Conservation (phyloP, 2,888 invertebrate genomes). For the Dolomedes plantarius region DNA sequence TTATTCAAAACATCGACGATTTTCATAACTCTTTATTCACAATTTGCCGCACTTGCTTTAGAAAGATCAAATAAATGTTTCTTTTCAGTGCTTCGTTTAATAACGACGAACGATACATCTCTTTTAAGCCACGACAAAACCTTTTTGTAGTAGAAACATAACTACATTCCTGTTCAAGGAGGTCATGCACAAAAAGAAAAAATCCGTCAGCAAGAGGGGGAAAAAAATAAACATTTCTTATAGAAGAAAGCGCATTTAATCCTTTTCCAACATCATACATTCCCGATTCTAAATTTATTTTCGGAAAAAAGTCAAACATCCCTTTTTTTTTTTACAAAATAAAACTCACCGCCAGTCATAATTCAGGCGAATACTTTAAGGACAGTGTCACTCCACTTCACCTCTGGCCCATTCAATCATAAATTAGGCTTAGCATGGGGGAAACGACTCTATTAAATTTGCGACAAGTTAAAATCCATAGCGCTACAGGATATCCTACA, state of each 20-base stretch:
- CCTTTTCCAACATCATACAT: background rate
- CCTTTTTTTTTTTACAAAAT: too few species aligned
- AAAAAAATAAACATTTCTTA: background rate
- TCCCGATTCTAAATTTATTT: background rate
- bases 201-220: background rate
- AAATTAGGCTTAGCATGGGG: conserved; percentile 4
- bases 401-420: background rate
- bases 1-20: too few species aligned
- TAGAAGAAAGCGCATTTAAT: background rate
- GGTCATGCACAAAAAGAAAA: too few species aligned
- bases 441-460: conserved; percentile 4
- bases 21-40: too few species aligned
- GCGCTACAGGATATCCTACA: background rate
- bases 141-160: too few species aligned
- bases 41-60: too few species aligned
- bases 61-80: too few species aligned
- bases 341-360: background rate
- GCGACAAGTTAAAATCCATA: background rate
- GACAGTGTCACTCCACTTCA: background rate
- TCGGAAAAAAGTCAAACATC: background rate
- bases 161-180: too few species aligned
- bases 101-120: too few species aligned
- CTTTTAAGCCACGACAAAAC: too few species aligned
- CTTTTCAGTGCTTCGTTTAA: too few species aligned
- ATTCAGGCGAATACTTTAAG: background rate